A percentile compares a stretch with the other conserved stretches of the same genome.
These are phyloP conservation scores for Pipra filicauda DNA, from an alignment of 2,113 vertebrate genomes.

Conservation along the genomic window DNA sequence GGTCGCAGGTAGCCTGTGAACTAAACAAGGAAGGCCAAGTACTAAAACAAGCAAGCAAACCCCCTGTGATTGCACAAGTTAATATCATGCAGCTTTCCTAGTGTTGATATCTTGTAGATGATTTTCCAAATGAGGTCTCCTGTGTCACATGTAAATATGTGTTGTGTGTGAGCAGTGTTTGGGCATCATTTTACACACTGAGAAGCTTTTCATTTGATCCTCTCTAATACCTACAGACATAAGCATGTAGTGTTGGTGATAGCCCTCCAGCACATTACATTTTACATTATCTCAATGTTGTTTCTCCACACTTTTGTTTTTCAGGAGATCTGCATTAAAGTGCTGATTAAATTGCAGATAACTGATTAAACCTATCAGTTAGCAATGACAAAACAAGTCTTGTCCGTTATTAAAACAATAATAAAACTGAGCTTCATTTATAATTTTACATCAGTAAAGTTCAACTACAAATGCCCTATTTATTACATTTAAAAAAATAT, in stretches of 20 bases:
- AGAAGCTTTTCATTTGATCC: not conserved
- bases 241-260: not conserved
- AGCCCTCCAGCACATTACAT: not conserved
- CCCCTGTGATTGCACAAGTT: not conserved
- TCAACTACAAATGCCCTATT: not conserved
- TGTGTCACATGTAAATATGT: not conserved
- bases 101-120: not conserved
- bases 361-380: not conserved
- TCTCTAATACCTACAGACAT: not conserved
- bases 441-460: not conserved
- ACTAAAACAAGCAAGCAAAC: not conserved
- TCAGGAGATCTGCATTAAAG: not conserved
- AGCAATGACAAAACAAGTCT: not conserved
- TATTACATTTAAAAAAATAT: not conserved
- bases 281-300: not conserved
- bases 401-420: not conserved
- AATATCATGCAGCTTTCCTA: not conserved
- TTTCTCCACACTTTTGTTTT: not conserved
- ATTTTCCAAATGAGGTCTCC: not conserved
- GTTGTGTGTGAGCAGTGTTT: not conserved
- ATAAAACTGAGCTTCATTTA: not conserved
- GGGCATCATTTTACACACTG: not conserved
- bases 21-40: not conserved
- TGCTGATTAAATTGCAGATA: not conserved
- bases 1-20: not conserved